A percentile compares a stretch with the other conserved stretches of the same genome.
These are phyloP conservation scores for Scophthalmus maximus DNA, from an alignment of 2,113 vertebrate genomes.

Conservation along the genomic window DNA sequence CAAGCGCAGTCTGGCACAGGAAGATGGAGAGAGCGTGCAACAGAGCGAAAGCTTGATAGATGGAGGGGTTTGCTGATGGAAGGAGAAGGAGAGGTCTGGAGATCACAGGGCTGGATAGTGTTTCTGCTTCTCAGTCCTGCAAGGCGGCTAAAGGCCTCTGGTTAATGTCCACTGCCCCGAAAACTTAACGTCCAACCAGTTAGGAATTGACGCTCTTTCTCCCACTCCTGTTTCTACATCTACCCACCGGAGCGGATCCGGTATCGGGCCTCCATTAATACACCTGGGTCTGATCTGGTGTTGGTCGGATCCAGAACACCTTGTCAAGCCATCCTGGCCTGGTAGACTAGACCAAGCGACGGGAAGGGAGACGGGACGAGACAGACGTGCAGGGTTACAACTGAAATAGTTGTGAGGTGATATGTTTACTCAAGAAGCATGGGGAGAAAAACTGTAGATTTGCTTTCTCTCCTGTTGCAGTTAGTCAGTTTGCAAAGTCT, in stretches of 20 bases:
- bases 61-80: constrained; percentile 68
- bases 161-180: constrained; percentile 67
- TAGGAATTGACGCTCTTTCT: constrained; percentile 39
- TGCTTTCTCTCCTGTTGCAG: constrained; percentile 48
- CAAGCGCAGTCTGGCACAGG: constrained; percentile 46
- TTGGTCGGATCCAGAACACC: constrained; percentile 50
- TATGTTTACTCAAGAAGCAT: constrained; percentile 58
- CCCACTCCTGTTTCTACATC: constrained; percentile 42
- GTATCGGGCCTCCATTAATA: constrained; percentile 48
- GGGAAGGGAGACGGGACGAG: constrained; percentile 1
- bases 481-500: constrained; percentile 28
- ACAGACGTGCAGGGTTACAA: constrained; percentile 40
- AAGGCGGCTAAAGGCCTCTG: constrained; percentile 61
- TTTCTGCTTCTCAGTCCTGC: constrained; percentile 63
- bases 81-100: constrained; percentile 68
- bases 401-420: constrained; percentile 61
- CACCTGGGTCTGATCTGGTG: constrained; percentile 43
- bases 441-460: constrained; percentile 10
- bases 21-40: constrained; percentile 27
- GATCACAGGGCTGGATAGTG: constrained; percentile 72
- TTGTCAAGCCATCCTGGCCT: constrained; percentile 46
- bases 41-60: constrained; percentile 52
- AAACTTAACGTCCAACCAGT: constrained; percentile 34
- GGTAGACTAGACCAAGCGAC: constrained; percentile 10
- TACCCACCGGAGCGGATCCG: constrained; percentile 43